Base-by-base conservation (phyloP, 2,113 vertebrate species). In the Dasyurus viverrinus region DNA sequence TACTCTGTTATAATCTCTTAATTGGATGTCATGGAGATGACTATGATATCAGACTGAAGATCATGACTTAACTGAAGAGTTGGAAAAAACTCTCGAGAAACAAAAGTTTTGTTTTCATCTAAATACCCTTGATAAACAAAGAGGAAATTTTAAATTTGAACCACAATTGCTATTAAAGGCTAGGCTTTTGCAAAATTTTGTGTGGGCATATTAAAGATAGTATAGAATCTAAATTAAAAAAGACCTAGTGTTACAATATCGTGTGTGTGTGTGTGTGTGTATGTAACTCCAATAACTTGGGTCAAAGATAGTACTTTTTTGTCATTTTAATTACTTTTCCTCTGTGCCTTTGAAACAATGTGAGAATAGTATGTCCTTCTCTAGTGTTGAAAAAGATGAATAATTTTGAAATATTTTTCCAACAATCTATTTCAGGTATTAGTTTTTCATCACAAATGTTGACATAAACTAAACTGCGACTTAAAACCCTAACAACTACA, bases 401-500 rank as follows among this genome's bases (percentile, higher is more conserved):
- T 76, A 76, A n/a, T 60, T 55, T 26, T 23, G 25, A 96, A 93
- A 0, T 5, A 30, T 53, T 36, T 92, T 92, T 47, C 90, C 27
- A 92, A 52, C 23, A 94, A n/a, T 22, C 91, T n/a, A 47, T 89
- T 92, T 68, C 42, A 90, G 91, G 50, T 11, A 68, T 7, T 91
- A 14, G 8, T 47, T 90, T 89, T 97, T 90, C 26, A 27, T 60
- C 54, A 54, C 2, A 47, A 94, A 96, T 0, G 24, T 10, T 57
- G 30, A 53, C 2, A 57, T 89, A 84, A 22, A 84, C 42, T 50
- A 97, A 48, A 89, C 53, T 42, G 91, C n/a, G 95, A 10, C 94
- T 96, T 36, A 50, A 91, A 95, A 91, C 47, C 95, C 42, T 97
- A 97, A 97, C 24, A 94, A 92, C 95, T 93, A 94, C 94, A 94